Evolutionary conservation across 2,113 vertebrate species (phyloP), one percentile per base, ranked within the genome.

Genomic region (Toxostoma redivivum): DNA sequence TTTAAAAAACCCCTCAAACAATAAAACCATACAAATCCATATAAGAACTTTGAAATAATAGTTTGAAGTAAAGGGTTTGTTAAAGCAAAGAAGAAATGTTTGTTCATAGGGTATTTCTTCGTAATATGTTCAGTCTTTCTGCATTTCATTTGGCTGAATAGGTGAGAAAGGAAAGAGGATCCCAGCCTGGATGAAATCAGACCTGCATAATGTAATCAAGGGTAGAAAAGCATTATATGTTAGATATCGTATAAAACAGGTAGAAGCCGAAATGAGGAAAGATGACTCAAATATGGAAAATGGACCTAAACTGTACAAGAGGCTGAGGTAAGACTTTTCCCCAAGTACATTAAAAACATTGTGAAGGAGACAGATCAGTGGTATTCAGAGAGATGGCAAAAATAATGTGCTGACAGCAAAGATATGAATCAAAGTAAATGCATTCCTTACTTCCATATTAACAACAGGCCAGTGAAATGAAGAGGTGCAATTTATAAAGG

Each of bases 151-250:
- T 65, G 48, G 4, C 35, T 95, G 90, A 95, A 69, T 33, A 31
- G 8, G 33, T 44, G 56, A 22, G 42, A 72, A 76, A 70, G 15
- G 71, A 92, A 95, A 86, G 33, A 91, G 56, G 48, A 90, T 92
- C 27, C 22, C 71, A 96, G 62, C 38, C 71, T 88, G 57, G 80
- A 88, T 93, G 53, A 97, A 97, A 95, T 96, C 88, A 96, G 61
- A 81, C 73, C 84, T 95, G 96, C 95, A 96, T 97, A 97, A 96
- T 96, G 94, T 51, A 97, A 97, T 97, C 95, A 97, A 94, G 83
- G 82, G 81, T 37, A 91, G 91, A 88, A 69, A 72, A 24, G 45
- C 48, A 81, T 89, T 72, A 37, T 85, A 56, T 38, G 67, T 67
- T 86, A 87, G 67, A 65, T 64, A 76, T 51, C 70, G 70, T 71